These are phyloP conservation scores for Atrina japonica DNA, from an alignment of 2,888 invertebrate species.

Conservation along the genomic window DNA sequence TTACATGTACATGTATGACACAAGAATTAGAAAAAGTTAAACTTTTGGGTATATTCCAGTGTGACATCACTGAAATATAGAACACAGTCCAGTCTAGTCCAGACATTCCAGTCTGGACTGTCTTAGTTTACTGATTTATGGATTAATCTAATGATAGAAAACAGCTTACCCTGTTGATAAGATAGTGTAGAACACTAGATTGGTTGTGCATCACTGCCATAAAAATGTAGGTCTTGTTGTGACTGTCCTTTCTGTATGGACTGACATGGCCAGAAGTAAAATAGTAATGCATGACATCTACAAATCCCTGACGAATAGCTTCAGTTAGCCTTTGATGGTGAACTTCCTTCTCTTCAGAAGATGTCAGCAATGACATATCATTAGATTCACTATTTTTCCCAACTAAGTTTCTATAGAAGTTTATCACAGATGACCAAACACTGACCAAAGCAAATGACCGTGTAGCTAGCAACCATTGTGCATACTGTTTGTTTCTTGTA, in stretches of 20 bases:
- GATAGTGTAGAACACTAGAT: conserved; percentile 70
- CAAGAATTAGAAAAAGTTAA: no score
- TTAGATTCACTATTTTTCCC: conserved; percentile 42
- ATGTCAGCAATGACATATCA: not conserved
- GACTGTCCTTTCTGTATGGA: conserved; percentile 64
- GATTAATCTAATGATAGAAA: no score
- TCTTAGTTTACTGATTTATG: not conserved
- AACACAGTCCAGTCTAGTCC: no score
- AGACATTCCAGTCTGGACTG: no score
- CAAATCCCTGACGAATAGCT: conserved; percentile 72
- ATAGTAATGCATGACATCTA: conserved; percentile 78
- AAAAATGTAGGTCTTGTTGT: conserved; percentile 73
- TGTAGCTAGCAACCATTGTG: conserved; percentile 78
- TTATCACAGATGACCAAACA: conserved; percentile 77
- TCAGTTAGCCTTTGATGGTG: conserved; percentile 68
- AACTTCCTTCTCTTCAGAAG: conserved; percentile 14
- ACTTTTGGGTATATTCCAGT: not conserved
- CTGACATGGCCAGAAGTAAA: conserved; percentile 69
- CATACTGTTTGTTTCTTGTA: conserved; percentile 76
- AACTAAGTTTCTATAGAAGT: conserved; percentile 74
- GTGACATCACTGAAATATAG: no score
- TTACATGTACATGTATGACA: no score
- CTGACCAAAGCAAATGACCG: conserved; percentile 77
- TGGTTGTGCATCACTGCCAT: conserved; percentile 77
- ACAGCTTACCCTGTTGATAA: conserved; percentile 71